Conservation (phyloP, 1,140 invertebrate species). For the Halesus radiatus region DNA sequence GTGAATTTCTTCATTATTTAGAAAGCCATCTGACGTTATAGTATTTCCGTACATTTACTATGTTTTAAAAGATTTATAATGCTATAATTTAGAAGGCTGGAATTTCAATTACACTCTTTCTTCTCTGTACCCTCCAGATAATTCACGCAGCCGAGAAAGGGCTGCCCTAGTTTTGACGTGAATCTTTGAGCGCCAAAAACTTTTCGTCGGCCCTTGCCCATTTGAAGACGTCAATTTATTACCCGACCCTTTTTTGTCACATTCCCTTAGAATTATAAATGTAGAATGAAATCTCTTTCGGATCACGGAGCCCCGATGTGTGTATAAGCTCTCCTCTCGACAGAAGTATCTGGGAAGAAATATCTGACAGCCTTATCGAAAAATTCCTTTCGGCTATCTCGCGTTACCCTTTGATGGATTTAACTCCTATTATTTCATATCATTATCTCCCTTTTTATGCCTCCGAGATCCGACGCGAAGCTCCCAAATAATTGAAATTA, state of each 20-base stretch:
- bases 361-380: constrained; percentile 37
- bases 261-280: constrained; percentile 42
- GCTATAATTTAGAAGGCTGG: not conserved
- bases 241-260: constrained; percentile 41
- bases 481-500: not conserved
- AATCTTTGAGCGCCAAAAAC: constrained; percentile 22
- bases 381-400: constrained; percentile 43
- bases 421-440: constrained; percentile 33
- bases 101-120: constrained; percentile 26
- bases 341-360: constrained; percentile 14
- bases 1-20: no score
- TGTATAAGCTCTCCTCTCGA: constrained; percentile 27
- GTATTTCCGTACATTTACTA: no score
- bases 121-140: not conserved
- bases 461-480: not conserved
- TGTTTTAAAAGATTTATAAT: no score
- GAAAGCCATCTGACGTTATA: no score
- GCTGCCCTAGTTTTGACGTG: not conserved
- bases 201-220: constrained; percentile 18
- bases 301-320: constrained; percentile 4
- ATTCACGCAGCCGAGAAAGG: not conserved
- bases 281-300: constrained; percentile 34
- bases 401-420: constrained; percentile 43
- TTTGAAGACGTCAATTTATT: constrained; percentile 37
- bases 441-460: constrained; percentile 32